Evolutionary conservation across 1,140 invertebrate genomes (phyloP).

Genomic region (Trachymyrmex septentrionalis): DNA sequence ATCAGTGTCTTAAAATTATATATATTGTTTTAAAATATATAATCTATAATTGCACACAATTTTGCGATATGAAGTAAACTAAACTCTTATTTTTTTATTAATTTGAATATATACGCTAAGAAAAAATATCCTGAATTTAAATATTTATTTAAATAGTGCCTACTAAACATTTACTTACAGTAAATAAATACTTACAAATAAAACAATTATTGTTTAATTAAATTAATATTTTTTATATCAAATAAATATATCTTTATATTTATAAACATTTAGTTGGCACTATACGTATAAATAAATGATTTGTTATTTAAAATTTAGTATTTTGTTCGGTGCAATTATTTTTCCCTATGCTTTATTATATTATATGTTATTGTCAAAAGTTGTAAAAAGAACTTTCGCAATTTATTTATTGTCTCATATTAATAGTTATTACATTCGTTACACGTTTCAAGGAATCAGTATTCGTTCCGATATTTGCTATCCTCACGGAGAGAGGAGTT

Average conservation of each 20-base stretch:
- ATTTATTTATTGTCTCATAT: background rate
- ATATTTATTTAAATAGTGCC: too few relatives aligned
- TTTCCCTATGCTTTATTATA: background rate
- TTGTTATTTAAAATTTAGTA: too few relatives aligned
- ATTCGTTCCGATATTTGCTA: background rate
- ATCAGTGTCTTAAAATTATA: background rate
- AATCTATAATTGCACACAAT: background rate
- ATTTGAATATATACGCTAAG: background rate
- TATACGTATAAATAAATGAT: too few relatives aligned
- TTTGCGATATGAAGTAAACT: background rate
- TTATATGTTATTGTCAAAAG: background rate
- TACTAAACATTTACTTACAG: too few relatives aligned
- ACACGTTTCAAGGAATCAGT: background rate
- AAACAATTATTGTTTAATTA: too few relatives aligned
- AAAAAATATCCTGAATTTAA: too few relatives aligned
- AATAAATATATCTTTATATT: too few relatives aligned
- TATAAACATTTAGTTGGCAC: too few relatives aligned
- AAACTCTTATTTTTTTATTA: background rate
- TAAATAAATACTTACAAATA: too few relatives aligned
- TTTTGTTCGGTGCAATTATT: background rate
- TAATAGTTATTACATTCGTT: constrained; percentile 8
- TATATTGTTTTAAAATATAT: background rate
- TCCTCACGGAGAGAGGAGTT: background rate
- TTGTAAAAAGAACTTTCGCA: background rate
- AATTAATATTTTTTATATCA: too few relatives aligned